Percentiles rank a stretch among this genome's conserved stretches.
These are phyloP conservation scores for Hirtodrosophila trivittata DNA, from an alignment of 2,888 invertebrate species.

Conservation along the genomic window DNA sequence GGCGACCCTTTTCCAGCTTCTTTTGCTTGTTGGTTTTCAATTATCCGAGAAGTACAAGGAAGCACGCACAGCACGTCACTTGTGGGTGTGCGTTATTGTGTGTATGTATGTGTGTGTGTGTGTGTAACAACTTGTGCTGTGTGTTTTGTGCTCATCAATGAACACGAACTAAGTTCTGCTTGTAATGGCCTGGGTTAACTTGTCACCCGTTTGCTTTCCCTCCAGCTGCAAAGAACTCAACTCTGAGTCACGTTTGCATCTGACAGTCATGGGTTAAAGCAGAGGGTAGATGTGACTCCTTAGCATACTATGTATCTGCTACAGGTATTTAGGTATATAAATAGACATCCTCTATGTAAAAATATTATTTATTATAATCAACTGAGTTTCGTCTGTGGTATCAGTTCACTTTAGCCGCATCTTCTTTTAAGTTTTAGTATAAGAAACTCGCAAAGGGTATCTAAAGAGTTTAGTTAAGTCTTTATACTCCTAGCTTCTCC, in stretches of 20 bases:
- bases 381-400: no score
- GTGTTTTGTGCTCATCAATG: conserved; percentile 55
- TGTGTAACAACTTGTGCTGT: neutral
- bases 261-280: conserved; percentile 28
- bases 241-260: conserved; percentile 59
- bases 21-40: conserved; percentile 58
- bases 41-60: conserved; percentile 50
- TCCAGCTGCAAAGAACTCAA: conserved; percentile 28
- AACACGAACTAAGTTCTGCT: conserved; percentile 55
- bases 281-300: neutral
- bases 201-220: conserved; percentile 11
- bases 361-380: no score
- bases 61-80: conserved; percentile 31
- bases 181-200: conserved; percentile 32
- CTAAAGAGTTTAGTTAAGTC: no score
- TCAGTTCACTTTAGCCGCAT: no score
- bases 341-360: no score
- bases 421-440: no score
- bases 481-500: no score
- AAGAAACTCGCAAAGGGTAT: no score
- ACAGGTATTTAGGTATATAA: conserved; percentile 1
- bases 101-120: neutral
- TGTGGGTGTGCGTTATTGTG: neutral
- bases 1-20: conserved; percentile 21
- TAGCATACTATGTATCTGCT: no score